Conservation (phyloP, 2,888 invertebrate genomes). For the Parelbella ahira region DNA sequence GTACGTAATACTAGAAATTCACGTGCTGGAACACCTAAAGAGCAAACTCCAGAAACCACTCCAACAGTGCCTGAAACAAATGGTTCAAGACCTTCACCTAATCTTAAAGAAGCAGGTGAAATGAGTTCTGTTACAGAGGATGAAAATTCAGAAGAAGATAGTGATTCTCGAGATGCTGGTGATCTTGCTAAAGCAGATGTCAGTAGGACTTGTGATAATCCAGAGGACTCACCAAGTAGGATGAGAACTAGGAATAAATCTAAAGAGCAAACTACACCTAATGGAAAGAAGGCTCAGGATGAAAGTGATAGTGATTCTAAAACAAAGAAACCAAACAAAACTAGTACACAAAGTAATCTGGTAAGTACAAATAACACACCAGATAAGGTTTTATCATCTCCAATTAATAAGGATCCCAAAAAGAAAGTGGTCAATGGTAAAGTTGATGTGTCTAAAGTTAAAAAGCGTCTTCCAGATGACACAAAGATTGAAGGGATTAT, state of each 20-base stretch:
- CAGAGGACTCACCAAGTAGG: conserved; percentile 91
- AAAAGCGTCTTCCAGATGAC: conserved; percentile 79
- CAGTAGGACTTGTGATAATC: conserved; percentile 85
- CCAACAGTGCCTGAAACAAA: conserved; percentile 76
- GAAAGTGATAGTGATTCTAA: conserved; percentile 75
- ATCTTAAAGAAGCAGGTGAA: conserved; percentile 85
- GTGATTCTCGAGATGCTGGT: conserved; percentile 93
- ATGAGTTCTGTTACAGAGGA: conserved; percentile 91
- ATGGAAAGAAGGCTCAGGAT: conserved; percentile 69
- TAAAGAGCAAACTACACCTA: conserved; percentile 85
- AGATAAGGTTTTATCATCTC: conserved; percentile 64
- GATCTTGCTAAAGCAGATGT: conserved; percentile 91
- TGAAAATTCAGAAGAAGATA: conserved; percentile 97
- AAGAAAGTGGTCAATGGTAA: conserved; percentile 70
- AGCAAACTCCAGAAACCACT: conserved; percentile 83
- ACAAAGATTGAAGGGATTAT: conserved; percentile 81
- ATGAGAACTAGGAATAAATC: conserved; percentile 93
- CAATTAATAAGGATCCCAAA: conserved; percentile 63
- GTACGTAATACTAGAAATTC: conserved; percentile 94
- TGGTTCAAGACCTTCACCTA: conserved; percentile 82
- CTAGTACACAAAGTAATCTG: conserved; percentile 47
- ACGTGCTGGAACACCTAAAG: conserved; percentile 88
- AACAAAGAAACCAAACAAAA: conserved; percentile 57
- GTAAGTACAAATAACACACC: conserved; percentile 58
- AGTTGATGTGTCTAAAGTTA: conserved; percentile 78